phyloP scores from a whole-genome alignment of 2,888 invertebrate genomes.

The Tetragonisca angustula region DNA sequence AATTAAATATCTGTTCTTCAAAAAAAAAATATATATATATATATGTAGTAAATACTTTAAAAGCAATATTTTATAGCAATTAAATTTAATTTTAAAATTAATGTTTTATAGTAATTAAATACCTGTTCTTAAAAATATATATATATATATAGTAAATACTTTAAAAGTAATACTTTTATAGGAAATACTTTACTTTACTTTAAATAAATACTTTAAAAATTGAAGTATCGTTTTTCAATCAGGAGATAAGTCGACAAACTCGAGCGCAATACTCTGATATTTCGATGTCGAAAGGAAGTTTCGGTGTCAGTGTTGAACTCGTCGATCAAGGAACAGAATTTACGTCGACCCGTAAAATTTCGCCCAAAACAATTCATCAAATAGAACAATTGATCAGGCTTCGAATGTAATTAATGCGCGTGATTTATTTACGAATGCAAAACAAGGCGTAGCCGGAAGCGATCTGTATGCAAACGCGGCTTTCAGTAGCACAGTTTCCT shows the following conservation, averaged over 20 bases:
- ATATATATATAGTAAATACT: too few species aligned
- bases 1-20: too few species aligned
- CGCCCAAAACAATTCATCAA: background rate
- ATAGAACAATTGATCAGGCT: constrained; percentile 1
- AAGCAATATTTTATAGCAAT: too few species aligned
- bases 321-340: background rate
- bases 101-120: too few species aligned
- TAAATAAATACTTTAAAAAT: too few species aligned
- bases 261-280: background rate
- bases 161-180: too few species aligned
- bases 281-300: background rate
- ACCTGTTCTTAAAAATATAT: too few species aligned
- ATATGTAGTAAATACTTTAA: too few species aligned
- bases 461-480: constrained; percentile 21
- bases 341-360: background rate
- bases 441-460: constrained; percentile 17
- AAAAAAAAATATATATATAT: too few species aligned
- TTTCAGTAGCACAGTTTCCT: constrained; percentile 19
- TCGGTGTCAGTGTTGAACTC: background rate
- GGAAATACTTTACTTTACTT: too few species aligned
- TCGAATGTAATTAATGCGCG: constrained; percentile 10
- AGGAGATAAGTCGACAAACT: background rate
- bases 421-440: constrained; percentile 20
- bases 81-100: too few species aligned
- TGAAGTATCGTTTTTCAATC: too few species aligned